Evolutionary conservation across 2,888 invertebrate genomes (phyloP).

Genomic region (Troilus luridus): DNA sequence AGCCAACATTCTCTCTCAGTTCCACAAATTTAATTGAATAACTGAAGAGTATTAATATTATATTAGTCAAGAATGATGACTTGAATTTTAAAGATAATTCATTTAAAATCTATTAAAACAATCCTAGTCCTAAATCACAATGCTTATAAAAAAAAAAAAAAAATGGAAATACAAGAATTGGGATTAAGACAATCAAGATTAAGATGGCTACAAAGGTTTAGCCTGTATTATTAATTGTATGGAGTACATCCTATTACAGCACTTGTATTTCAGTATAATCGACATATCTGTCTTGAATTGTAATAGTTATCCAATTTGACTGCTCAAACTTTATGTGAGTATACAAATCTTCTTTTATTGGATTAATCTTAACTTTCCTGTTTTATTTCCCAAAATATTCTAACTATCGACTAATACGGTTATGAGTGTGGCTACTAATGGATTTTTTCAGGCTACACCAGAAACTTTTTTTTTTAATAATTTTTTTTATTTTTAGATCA

Average conservation of each 20-base stretch:
- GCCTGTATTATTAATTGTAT: too few relatives aligned
- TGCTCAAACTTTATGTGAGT: background rate
- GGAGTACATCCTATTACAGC: background rate
- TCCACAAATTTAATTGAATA: too few relatives aligned
- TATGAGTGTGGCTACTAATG: background rate
- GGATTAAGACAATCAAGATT: too few relatives aligned
- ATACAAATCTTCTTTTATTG: background rate
- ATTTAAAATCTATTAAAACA: too few relatives aligned
- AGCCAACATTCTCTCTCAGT: too few relatives aligned
- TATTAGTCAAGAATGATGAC: too few relatives aligned
- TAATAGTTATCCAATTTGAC: background rate
- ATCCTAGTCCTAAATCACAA: too few relatives aligned
- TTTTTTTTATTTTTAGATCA: slow-evolving; percentile 76
- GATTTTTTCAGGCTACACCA: background rate
- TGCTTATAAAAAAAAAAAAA: too few relatives aligned
- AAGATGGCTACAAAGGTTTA: too few relatives aligned
- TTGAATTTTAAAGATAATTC: too few relatives aligned
- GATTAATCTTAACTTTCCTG: background rate
- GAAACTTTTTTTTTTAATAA: slow-evolving; percentile 10
- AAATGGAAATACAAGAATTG: too few relatives aligned
- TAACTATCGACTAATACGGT: background rate
- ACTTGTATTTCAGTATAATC: background rate
- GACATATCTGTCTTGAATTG: background rate
- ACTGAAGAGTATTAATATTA: too few relatives aligned
- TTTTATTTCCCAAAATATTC: background rate